Evolutionary conservation across 2,888 invertebrate genomes (phyloP).

Genomic region (Belgica antarctica): DNA sequence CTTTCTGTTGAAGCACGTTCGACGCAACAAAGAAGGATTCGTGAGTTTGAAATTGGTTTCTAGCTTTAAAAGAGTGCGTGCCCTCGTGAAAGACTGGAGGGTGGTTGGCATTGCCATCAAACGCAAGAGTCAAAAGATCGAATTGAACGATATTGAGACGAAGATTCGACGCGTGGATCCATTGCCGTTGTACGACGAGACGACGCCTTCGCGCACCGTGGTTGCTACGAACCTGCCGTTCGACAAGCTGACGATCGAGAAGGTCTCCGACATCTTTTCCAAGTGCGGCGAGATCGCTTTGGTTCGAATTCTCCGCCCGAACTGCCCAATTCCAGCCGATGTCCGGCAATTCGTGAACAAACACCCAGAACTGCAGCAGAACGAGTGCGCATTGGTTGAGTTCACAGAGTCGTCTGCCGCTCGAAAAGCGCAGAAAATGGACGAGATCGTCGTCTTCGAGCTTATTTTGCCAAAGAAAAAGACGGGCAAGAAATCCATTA

Average conservation of each 20-base stretch:
- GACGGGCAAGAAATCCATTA: conserved; percentile 62
- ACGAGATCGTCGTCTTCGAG: conserved; percentile 65
- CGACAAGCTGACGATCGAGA: conserved; percentile 82
- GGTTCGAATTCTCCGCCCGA: conserved; percentile 82
- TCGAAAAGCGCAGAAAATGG: conserved; percentile 71
- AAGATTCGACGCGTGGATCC: conserved; percentile 83
- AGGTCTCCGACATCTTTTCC: conserved; percentile 86
- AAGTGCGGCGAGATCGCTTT: conserved; percentile 86
- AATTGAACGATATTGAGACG: conserved; percentile 87
- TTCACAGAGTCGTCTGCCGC: conserved; percentile 86
- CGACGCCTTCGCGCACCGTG: conserved; percentile 86
- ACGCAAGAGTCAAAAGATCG: conserved; percentile 72
- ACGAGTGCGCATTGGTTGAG: conserved; percentile 87
- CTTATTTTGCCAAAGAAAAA: conserved; percentile 78
- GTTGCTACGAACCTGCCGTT: conserved; percentile 82
- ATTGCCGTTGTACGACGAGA: conserved; percentile 86
- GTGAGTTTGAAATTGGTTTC: conserved; percentile 92
- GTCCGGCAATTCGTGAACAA: conserved; percentile 87
- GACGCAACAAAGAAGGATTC: conserved; percentile 92
- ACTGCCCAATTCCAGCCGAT: conserved; percentile 86
- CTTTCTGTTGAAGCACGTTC: conserved; percentile 90
- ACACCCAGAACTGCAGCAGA: conserved; percentile 81
- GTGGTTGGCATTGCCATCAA: conserved; percentile 84
- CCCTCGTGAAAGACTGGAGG: conserved; percentile 90
- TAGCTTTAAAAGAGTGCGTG: conserved; percentile 92